Conservation (phyloP, 2,113 vertebrate species). For the Ictalurus furcatus region DNA sequence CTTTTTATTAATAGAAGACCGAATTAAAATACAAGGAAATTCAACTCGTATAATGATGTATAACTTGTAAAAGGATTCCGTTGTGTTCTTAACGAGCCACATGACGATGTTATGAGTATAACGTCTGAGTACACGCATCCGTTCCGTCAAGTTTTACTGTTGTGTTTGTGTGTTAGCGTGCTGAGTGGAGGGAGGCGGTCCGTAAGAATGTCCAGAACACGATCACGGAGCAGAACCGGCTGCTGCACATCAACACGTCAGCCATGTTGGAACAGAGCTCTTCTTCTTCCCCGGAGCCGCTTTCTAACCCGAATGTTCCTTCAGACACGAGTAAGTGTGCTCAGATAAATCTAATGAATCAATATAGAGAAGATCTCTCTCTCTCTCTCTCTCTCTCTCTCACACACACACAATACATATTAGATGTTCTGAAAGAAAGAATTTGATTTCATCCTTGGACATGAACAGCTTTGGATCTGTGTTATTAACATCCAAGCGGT, state of each 20-base stretch:
- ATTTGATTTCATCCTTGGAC: background rate
- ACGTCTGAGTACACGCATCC: too few relatives aligned
- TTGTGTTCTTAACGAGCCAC: too few relatives aligned
- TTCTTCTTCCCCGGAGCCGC: background rate
- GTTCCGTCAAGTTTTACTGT: too few relatives aligned
- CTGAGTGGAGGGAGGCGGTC: conserved; percentile 63
- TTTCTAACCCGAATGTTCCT: background rate
- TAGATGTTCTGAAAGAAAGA: too few relatives aligned
- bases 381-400: background rate
- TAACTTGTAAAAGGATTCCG: background rate
- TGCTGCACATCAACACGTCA: conserved; percentile 36
- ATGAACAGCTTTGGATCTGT: too few relatives aligned
- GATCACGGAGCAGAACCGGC: conserved; percentile 52
- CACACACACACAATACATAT: background rate
- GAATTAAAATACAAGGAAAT: too few relatives aligned
- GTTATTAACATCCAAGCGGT: too few relatives aligned
- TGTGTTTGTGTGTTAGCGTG: conserved; percentile 57
- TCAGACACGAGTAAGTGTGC: conserved; percentile 24
- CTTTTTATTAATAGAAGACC: too few relatives aligned
- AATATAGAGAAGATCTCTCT: background rate
- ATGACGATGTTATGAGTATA: background rate
- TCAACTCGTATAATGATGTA: background rate
- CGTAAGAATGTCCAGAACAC: conserved; percentile 58
- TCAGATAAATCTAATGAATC: background rate
- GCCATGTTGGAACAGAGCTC: background rate